phyloP scores from a whole-genome alignment of 2,113 vertebrate genomes.

The Gallinago paraguaiae region DNA sequence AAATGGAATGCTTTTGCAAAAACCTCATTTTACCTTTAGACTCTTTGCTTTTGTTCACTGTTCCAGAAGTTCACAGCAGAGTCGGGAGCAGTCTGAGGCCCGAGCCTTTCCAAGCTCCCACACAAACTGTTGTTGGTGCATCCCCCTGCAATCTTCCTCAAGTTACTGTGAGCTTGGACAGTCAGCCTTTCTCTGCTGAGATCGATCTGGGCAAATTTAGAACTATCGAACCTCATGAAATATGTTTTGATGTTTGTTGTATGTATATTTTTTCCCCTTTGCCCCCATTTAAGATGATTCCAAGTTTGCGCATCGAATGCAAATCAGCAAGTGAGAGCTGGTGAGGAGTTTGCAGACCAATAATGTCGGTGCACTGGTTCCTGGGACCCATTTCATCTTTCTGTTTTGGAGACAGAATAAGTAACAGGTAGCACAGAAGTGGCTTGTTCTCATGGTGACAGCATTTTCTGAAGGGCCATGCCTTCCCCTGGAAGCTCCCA shows the following conservation, averaged over 20 bases:
- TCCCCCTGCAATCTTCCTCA: background rate
- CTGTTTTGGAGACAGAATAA: background rate
- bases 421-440: background rate
- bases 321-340: background rate
- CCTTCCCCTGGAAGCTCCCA: background rate
- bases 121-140: background rate
- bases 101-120: background rate
- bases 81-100: background rate
- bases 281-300: background rate
- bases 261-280: background rate
- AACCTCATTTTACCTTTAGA: background rate
- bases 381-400: background rate
- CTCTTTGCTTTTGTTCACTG: background rate
- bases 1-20: background rate
- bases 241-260: slow-evolving; percentile 22
- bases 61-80: background rate
- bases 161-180: slow-evolving; percentile 2
- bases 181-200: slow-evolving; percentile 18
- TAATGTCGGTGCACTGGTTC: background rate
- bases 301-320: background rate
- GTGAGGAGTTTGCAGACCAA: background rate
- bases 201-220: slow-evolving; percentile 33
- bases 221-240: slow-evolving; percentile 29
- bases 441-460: background rate
- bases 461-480: background rate